A percentile compares a stretch with the other conserved stretches of the same genome.
Evolutionary conservation across 2,888 invertebrate species (phyloP).

Genomic region (Phytoseiulus persimilis): DNA sequence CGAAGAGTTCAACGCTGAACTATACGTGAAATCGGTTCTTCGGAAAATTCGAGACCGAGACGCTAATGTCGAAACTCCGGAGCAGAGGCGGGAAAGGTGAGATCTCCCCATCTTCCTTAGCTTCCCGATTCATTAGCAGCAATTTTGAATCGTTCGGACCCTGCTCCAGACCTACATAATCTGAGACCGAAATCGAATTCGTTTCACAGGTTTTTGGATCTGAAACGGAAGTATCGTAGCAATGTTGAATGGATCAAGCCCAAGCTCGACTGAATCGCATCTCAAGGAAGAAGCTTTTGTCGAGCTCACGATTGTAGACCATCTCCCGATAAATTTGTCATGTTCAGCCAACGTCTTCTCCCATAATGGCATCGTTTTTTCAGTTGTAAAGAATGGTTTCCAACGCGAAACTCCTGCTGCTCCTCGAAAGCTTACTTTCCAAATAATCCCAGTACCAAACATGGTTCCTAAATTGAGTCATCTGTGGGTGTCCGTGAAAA

Average conservation of each 20-base stretch:
- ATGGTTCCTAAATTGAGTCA: too few relatives aligned
- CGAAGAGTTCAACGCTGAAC: conserved; percentile 65
- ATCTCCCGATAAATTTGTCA: not conserved
- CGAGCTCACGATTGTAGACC: not conserved
- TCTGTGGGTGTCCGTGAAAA: too few relatives aligned
- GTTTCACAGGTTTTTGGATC: conserved; percentile 38
- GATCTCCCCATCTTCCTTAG: conserved; percentile 26
- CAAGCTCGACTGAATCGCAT: conserved; percentile 42
- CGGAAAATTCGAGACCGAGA: conserved; percentile 48
- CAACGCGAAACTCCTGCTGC: too few relatives aligned
- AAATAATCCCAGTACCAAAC: too few relatives aligned
- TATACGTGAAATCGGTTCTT: conserved; percentile 62
- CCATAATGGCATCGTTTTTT: too few relatives aligned
- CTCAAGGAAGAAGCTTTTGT: not conserved
- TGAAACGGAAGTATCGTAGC: conserved; percentile 43
- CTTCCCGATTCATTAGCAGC: too few relatives aligned
- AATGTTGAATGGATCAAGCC: conserved; percentile 43
- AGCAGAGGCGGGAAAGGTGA: conserved; percentile 41
- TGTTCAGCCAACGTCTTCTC: too few relatives aligned
- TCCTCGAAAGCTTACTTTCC: too few relatives aligned
- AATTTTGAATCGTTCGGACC: not conserved
- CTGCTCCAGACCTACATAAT: not conserved
- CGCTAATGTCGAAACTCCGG: conserved; percentile 34
- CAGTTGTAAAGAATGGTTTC: too few relatives aligned
- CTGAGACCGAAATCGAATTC: not conserved